Conservation (phyloP, 2,797 vertebrate species). For the Mus caroli region DNA sequence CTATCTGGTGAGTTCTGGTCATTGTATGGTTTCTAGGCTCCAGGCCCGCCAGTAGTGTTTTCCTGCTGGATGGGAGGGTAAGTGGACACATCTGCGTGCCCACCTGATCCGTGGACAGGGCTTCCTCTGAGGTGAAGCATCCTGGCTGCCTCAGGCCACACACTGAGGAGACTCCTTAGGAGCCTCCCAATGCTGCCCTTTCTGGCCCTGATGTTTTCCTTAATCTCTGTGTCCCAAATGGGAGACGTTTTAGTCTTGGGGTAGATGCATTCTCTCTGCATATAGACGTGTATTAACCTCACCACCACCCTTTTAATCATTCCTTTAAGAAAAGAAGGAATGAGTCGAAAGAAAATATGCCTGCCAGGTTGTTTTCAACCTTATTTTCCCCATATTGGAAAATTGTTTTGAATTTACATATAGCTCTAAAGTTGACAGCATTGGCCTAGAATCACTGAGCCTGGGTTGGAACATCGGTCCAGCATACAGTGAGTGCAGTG, state of each 20-base stretch:
- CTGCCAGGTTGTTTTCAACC: background rate
- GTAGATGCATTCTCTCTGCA: background rate
- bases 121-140: background rate
- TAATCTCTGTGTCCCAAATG: background rate
- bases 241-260: background rate
- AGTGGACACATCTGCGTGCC: background rate
- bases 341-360: slow-evolving; percentile 33
- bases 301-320: background rate
- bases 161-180: background rate
- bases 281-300: background rate
- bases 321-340: background rate
- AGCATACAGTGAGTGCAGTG: no score
- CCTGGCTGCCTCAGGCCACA: background rate
- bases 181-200: background rate
- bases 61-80: background rate
- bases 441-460: background rate
- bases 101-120: background rate
- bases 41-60: background rate
- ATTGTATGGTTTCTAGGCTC: background rate
- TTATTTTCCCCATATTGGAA: background rate
- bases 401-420: background rate
- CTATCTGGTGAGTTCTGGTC: background rate
- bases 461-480: background rate
- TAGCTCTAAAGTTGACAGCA: background rate
- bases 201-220: background rate